These are phyloP conservation scores for Zophobas morio DNA, from an alignment of 1,140 invertebrate genomes.

Conservation along the genomic window DNA sequence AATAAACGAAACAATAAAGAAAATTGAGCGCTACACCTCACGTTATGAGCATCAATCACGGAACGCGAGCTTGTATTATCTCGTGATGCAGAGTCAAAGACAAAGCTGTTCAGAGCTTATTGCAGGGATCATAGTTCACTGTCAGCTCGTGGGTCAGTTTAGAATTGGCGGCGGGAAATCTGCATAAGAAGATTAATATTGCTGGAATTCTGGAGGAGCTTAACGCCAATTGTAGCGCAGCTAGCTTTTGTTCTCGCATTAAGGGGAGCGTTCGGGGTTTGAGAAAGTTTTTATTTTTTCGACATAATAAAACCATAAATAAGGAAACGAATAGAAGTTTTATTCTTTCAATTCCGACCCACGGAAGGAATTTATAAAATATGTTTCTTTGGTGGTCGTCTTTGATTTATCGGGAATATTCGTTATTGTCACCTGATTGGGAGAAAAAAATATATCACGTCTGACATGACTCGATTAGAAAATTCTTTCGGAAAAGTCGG, in stretches of 20 bases:
- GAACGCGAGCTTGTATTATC: not conserved
- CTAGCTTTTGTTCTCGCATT: constrained; percentile 5
- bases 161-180: not conserved
- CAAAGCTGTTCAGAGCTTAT: constrained; percentile 11
- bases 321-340: too few relatives aligned
- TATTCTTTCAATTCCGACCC: too few relatives aligned
- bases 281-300: too few relatives aligned
- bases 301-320: too few relatives aligned
- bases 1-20: not conserved
- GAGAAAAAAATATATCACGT: too few relatives aligned
- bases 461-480: too few relatives aligned
- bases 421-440: too few relatives aligned
- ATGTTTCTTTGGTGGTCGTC: too few relatives aligned
- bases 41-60: constrained; percentile 4
- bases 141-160: constrained; percentile 2
- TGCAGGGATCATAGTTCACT: constrained; percentile 19
- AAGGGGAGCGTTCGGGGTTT: too few relatives aligned
- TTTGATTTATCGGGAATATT: too few relatives aligned
- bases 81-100: constrained; percentile 1
- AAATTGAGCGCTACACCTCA: not conserved
- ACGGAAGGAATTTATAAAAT: too few relatives aligned
- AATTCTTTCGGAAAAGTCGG: too few relatives aligned
- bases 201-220: not conserved
- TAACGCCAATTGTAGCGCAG: not conserved
- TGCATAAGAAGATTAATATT: constrained; percentile 33